Evolutionary conservation across 2,888 invertebrate species (phyloP).

Genomic region (Mayetiola destructor): DNA sequence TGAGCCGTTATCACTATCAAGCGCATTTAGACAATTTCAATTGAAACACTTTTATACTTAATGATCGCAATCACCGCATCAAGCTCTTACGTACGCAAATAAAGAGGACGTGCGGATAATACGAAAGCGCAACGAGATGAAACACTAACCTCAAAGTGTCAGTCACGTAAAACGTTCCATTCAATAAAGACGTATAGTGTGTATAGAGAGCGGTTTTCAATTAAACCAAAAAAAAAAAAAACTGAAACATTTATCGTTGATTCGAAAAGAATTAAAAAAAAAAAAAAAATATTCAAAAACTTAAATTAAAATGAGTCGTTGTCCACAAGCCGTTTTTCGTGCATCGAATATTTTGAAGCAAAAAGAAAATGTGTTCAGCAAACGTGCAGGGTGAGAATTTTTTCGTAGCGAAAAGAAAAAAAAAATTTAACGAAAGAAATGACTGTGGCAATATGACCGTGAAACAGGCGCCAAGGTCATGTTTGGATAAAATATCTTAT

Average conservation of each 20-base stretch:
- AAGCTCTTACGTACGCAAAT: too few species aligned
- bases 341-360: neutral
- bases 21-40: too few species aligned
- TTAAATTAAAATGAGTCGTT: constrained; percentile 1
- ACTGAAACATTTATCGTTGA: too few species aligned
- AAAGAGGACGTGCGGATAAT: too few species aligned
- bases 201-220: neutral
- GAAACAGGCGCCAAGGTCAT: too few species aligned
- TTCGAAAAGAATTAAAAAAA: neutral
- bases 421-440: neutral
- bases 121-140: neutral
- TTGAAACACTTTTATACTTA: too few species aligned
- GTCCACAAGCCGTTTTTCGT: constrained; percentile 1
- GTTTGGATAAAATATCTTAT: too few species aligned
- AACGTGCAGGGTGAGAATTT: constrained; percentile 2
- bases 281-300: neutral
- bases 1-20: too few species aligned
- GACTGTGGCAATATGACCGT: neutral
- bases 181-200: neutral
- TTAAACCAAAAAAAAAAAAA: too few species aligned
- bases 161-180: constrained; percentile 1
- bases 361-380: neutral
- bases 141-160: neutral
- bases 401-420: neutral
- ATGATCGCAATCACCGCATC: too few species aligned